These are phyloP conservation scores for Takifugu flavidus DNA, from an alignment of 2,113 vertebrate species.

Conservation along the genomic window DNA sequence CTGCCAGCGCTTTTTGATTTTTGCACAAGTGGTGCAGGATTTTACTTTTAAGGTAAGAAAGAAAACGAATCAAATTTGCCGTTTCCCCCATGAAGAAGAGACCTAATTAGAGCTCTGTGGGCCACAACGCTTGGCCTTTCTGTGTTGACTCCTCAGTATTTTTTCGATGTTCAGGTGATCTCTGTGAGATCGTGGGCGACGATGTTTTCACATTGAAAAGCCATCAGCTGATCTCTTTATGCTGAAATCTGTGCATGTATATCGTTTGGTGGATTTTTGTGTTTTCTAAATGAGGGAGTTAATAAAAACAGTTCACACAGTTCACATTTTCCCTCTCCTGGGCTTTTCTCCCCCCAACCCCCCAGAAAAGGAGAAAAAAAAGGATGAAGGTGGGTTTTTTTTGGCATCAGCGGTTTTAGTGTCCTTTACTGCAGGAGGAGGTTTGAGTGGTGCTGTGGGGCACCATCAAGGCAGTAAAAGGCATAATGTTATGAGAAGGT, in stretches of 20 bases:
- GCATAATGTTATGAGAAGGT: constrained; percentile 52
- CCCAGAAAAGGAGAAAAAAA: neutral
- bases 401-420: constrained; percentile 60
- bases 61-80: constrained; percentile 16
- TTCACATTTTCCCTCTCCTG: neutral
- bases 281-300: constrained; percentile 71
- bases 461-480: constrained; percentile 58
- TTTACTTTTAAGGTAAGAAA: constrained; percentile 26
- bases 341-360: constrained; percentile 17
- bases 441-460: constrained; percentile 46
- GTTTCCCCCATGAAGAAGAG: constrained; percentile 6
- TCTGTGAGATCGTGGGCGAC: constrained; percentile 68
- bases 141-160: constrained; percentile 58
- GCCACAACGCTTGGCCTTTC: constrained; percentile 68
- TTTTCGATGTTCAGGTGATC: constrained; percentile 63
- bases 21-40: constrained; percentile 43
- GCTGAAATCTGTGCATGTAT: constrained; percentile 74
- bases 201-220: constrained; percentile 75
- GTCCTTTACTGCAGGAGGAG: constrained; percentile 54
- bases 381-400: neutral
- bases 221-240: constrained; percentile 69
- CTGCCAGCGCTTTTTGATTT: constrained; percentile 39
- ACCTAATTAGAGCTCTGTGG: constrained; percentile 32
- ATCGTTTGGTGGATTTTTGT: constrained; percentile 73
- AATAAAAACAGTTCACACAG: constrained; percentile 68